These are phyloP conservation scores for Rhizomys pruinosus DNA, from an alignment of 2,113 vertebrate species.

Conservation along the genomic window DNA sequence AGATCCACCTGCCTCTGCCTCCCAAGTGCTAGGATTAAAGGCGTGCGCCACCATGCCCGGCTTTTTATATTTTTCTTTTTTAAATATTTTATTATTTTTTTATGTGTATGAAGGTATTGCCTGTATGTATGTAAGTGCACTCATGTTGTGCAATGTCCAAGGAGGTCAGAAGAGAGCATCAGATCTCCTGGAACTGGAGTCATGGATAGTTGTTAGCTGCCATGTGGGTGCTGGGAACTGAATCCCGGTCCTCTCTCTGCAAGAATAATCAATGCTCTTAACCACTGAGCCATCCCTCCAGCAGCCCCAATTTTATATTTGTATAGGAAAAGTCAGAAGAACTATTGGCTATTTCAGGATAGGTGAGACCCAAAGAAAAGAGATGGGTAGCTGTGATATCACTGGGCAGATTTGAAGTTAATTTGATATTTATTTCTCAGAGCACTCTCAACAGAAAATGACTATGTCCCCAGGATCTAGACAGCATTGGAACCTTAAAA, in stretches of 20 bases:
- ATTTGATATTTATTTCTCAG: not conserved
- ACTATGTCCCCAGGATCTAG: not conserved
- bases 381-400: no score
- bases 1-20: not conserved
- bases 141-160: no score
- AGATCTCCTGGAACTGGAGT: no score
- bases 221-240: no score
- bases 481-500: not conserved
- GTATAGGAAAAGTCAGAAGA: not conserved
- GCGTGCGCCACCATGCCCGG: not conserved
- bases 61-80: not conserved
- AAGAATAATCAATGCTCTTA: no score
- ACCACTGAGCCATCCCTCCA: no score
- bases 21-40: not conserved
- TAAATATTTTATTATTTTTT: not conserved
- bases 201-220: no score
- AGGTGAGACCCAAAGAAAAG: not conserved
- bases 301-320: slow-evolving; percentile 9
- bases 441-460: not conserved
- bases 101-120: no score
- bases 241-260: no score
- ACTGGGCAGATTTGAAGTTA: not conserved
- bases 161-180: no score
- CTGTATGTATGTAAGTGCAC: no score
- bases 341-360: not conserved